Conservation (phyloP, 2,888 invertebrate genomes). For the Plebejus melissa region DNA sequence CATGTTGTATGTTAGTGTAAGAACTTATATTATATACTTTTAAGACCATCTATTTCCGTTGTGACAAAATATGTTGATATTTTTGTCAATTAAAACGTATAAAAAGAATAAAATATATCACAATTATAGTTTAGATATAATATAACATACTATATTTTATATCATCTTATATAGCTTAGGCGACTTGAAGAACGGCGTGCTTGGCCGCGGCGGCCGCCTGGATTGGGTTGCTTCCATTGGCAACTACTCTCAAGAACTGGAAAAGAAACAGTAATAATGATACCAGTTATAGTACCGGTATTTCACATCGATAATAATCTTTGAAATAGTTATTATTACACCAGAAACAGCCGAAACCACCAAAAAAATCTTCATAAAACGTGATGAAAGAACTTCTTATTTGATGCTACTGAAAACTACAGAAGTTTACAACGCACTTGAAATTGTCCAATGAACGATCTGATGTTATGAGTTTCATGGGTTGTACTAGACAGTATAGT, state of each 20-base stretch:
- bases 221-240: slow-evolving; percentile 42
- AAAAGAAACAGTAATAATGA: slow-evolving; percentile 23
- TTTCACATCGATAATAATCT: too few species aligned
- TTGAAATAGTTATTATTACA: too few species aligned
- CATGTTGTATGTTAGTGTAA: slow-evolving; percentile 49
- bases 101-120: slow-evolving; percentile 27
- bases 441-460: too few species aligned
- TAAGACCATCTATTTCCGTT: slow-evolving; percentile 39
- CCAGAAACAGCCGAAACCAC: too few species aligned
- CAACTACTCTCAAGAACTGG: slow-evolving; percentile 50
- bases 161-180: slow-evolving; percentile 34
- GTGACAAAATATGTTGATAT: slow-evolving; percentile 4
- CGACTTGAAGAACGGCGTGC: slow-evolving; percentile 41
- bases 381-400: too few species aligned
- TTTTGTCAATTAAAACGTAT: slow-evolving; percentile 14
- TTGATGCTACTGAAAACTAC: too few species aligned
- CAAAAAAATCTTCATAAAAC: too few species aligned
- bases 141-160: slow-evolving; percentile 30
- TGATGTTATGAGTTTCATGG: too few species aligned
- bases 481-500: too few species aligned
- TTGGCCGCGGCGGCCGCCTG: slow-evolving; percentile 43
- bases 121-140: slow-evolving; percentile 28
- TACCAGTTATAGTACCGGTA: too few species aligned
- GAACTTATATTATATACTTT: slow-evolving; percentile 59
- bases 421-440: too few species aligned